Evolutionary conservation across 2,888 invertebrate species (phyloP).

Genomic region (Sesia bembeciformis): DNA sequence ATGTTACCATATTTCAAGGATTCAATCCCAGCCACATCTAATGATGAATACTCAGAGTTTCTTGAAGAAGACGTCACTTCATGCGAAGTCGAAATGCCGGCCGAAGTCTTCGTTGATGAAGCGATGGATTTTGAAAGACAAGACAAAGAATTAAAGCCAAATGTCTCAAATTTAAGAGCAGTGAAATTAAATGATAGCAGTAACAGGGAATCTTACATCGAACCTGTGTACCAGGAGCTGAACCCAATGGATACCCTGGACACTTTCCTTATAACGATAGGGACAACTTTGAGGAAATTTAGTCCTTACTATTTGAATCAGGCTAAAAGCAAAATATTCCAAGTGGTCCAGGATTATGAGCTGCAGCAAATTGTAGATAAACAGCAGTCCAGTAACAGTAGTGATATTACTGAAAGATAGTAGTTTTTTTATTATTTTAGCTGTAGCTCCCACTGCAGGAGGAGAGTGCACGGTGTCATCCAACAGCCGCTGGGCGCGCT

Average conservation of each 20-base stretch:
- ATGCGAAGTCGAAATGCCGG: slow-evolving; percentile 26
- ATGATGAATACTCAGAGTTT: slow-evolving; percentile 35
- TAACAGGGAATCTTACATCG: slow-evolving; percentile 10
- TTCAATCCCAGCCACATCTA: slow-evolving; percentile 5
- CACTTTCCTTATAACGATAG: slow-evolving; percentile 52
- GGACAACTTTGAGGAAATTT: slow-evolving; percentile 48
- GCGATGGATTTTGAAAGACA: slow-evolving; percentile 21
- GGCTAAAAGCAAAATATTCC: slow-evolving; percentile 61
- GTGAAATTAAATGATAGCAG: slow-evolving; percentile 18
- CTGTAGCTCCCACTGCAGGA: no score
- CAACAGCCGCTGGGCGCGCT: no score
- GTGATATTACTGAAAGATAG: neutral
- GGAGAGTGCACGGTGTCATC: no score
- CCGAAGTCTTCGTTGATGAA: slow-evolving; percentile 29
- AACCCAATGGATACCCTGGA: slow-evolving; percentile 47
- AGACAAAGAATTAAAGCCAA: slow-evolving; percentile 27
- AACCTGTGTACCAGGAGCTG: slow-evolving; percentile 27
- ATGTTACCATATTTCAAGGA: slow-evolving; percentile 50
- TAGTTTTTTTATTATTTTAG: no score
- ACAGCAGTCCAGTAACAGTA: slow-evolving; percentile 6
- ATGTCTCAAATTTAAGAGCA: slow-evolving; percentile 10
- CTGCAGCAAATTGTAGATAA: slow-evolving; percentile 49
- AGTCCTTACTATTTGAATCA: slow-evolving; percentile 55
- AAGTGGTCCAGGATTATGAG: slow-evolving; percentile 63
- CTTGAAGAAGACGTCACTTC: slow-evolving; percentile 24